Conservation (phyloP, 2,888 invertebrate species). For the Mimas tiliae region DNA sequence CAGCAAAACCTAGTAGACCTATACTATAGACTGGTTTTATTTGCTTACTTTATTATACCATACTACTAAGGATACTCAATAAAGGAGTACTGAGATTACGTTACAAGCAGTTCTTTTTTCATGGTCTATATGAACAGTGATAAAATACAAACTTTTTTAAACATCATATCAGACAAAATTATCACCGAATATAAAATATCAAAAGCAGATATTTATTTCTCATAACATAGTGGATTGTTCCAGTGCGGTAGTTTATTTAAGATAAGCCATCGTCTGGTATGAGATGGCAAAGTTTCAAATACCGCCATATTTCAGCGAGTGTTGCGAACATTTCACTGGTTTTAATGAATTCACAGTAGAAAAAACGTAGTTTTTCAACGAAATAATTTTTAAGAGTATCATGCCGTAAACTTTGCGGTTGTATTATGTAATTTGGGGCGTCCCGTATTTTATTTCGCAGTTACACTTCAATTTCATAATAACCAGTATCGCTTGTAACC, state of each 20-base stretch:
- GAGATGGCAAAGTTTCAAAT: slow-evolving; percentile 23
- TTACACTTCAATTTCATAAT: neutral
- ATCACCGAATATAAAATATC: neutral
- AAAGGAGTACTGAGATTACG: no score
- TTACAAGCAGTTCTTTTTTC: no score
- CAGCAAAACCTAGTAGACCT: no score
- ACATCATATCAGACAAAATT: neutral
- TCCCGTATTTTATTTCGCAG: neutral
- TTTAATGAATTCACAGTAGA: slow-evolving; percentile 12
- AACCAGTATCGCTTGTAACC: no score
- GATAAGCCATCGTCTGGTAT: slow-evolving; percentile 17
- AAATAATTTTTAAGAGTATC: neutral
- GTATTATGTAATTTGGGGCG: neutral
- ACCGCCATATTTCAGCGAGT: slow-evolving; percentile 19
- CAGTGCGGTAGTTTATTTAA: slow-evolving; percentile 14
- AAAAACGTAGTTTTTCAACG: neutral
- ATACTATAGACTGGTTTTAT: neutral
- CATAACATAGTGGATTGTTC: neutral
- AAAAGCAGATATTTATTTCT: neutral
- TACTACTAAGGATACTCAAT: no score
- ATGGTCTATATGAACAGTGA: no score
- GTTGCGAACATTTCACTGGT: slow-evolving; percentile 14
- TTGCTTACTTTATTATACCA: no score
- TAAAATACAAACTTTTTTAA: neutral
- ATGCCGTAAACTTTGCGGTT: neutral